Conservation (phyloP, 2,888 invertebrate species). For the Mamestra brassicae region DNA sequence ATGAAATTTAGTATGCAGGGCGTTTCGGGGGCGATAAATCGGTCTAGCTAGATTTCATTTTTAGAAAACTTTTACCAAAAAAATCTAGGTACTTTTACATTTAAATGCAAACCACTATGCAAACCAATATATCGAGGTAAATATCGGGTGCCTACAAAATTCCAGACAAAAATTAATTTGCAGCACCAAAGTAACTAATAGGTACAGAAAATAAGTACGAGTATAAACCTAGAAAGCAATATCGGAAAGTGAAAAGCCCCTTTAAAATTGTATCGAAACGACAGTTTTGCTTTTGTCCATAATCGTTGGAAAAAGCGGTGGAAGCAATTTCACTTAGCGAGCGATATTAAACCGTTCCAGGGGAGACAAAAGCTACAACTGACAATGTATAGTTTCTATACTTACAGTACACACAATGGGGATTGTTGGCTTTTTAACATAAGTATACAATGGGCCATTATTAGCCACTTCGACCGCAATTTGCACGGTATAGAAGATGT, state of each 20-base stretch:
- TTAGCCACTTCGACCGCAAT: background rate
- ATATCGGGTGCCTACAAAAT: background rate
- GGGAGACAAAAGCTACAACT: slow-evolving; percentile 28
- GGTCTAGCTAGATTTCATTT: no score
- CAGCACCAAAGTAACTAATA: background rate
- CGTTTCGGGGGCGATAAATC: no score
- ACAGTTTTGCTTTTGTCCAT: slow-evolving; percentile 35
- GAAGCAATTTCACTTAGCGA: slow-evolving; percentile 55
- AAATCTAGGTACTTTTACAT: no score
- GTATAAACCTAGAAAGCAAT: slow-evolving; percentile 3
- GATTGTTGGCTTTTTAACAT: slow-evolving; percentile 21
- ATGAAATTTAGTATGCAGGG: no score
- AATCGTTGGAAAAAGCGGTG: slow-evolving; percentile 50
- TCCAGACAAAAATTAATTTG: background rate
- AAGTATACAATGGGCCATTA: slow-evolving; percentile 21
- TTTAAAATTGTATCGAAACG: slow-evolving; percentile 39
- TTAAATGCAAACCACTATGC: no score
- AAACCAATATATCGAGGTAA: no score
- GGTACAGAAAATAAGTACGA: background rate
- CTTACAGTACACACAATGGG: slow-evolving; percentile 3
- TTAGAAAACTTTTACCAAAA: no score
- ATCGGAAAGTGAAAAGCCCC: slow-evolving; percentile 32
- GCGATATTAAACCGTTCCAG: slow-evolving; percentile 47
- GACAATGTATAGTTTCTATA: background rate
- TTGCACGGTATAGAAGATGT: background rate